A percentile compares a stretch with the other conserved stretches of the same genome.
Evolutionary conservation across 2,113 vertebrate genomes (phyloP).

Genomic region (Panthera uncia): DNA sequence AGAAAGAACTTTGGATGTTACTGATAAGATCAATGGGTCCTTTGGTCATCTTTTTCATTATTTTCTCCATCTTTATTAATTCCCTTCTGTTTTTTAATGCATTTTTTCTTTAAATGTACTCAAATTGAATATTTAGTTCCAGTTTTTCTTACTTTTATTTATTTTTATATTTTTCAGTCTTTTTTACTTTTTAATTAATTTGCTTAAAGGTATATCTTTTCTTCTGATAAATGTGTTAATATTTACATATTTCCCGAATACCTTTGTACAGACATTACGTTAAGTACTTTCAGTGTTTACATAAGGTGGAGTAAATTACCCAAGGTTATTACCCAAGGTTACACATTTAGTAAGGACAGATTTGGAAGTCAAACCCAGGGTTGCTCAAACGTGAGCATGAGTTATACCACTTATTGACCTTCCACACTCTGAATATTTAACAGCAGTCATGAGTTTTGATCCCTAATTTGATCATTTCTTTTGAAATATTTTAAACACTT

Average conservation of each 20-base stretch:
- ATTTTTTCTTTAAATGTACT: background rate
- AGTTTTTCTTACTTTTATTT: background rate
- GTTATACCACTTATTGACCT: background rate
- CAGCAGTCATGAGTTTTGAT: background rate
- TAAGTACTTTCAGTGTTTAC: background rate
- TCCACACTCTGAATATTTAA: background rate
- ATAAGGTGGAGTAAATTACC: background rate
- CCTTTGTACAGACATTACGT: background rate
- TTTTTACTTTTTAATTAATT: background rate
- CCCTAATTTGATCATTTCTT: background rate
- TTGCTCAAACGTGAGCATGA: rapidly evolving
- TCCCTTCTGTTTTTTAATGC: background rate
- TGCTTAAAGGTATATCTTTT: background rate
- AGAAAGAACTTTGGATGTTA: background rate
- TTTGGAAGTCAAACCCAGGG: background rate
- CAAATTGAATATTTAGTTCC: background rate
- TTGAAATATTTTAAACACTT: background rate
- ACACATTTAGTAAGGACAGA: too few relatives aligned
- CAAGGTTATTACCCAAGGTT: background rate
- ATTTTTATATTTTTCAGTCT: background rate
- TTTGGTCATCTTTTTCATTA: constrained; percentile 1
- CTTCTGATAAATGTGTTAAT: background rate
- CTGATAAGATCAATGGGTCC: background rate
- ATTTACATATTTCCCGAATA: background rate
- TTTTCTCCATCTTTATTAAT: background rate